Evolutionary conservation across 2,888 invertebrate genomes (phyloP).

Genomic region (Dicyrtomina minuta): DNA sequence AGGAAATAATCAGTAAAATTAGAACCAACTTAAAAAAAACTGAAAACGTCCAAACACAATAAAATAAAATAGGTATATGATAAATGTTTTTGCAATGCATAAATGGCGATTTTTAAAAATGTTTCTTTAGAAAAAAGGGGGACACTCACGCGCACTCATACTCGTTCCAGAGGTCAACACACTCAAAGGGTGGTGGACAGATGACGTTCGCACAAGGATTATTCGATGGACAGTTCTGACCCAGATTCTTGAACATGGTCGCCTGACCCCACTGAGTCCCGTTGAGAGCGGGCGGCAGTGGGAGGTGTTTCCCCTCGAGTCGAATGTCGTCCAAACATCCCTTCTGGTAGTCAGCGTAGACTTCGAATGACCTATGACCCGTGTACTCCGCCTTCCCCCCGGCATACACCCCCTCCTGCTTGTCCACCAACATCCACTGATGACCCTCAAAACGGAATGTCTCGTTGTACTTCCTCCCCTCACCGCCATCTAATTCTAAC

Average conservation of each 20-base stretch:
- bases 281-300: slow-evolving; percentile 90
- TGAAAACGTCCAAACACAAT: slow-evolving; percentile 14
- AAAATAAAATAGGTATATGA: slow-evolving; percentile 11
- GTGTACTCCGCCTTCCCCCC: slow-evolving; percentile 95
- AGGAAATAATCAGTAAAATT: not conserved
- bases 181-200: slow-evolving; percentile 90
- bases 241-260: slow-evolving; percentile 87
- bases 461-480: slow-evolving; percentile 89
- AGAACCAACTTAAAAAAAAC: not conserved
- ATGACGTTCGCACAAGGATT: slow-evolving; percentile 93
- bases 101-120: not conserved
- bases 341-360: slow-evolving; percentile 91
- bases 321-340: slow-evolving; percentile 81
- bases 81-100: slow-evolving; percentile 3
- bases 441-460: slow-evolving; percentile 87
- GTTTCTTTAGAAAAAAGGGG: not conserved
- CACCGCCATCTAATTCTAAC: slow-evolving; percentile 90
- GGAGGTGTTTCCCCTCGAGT: slow-evolving; percentile 90
- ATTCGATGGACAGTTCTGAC: slow-evolving; percentile 89
- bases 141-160: slow-evolving; percentile 95
- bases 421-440: slow-evolving; percentile 88
- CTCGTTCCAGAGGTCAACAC: slow-evolving; percentile 96
- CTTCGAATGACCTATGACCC: slow-evolving; percentile 89
- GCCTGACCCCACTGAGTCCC: slow-evolving; percentile 95
- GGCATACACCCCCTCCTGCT: slow-evolving; percentile 92